Evolutionary conservation across 2,113 vertebrate genomes (phyloP).

Genomic region (Pedionomus torquatus): DNA sequence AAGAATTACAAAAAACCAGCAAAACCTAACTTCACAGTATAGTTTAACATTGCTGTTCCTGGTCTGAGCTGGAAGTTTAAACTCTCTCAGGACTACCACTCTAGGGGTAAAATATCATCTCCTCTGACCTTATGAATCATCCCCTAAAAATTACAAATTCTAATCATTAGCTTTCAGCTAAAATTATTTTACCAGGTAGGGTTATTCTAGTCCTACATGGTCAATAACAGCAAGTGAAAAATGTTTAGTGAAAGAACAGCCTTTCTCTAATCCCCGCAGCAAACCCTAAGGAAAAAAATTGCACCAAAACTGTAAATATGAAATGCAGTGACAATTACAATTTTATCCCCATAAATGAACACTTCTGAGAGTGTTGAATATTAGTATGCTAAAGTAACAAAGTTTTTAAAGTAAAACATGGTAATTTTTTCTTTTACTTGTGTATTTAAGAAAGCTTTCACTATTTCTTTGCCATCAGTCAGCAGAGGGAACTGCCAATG

Average conservation of each 20-base stretch:
- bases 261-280: not conserved
- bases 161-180: not conserved
- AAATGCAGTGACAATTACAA: not conserved
- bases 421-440: not conserved
- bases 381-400: not conserved
- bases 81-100: not conserved
- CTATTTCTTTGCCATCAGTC: not conserved
- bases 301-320: not conserved
- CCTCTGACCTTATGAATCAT: not conserved
- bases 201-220: not conserved
- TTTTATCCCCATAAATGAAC: not conserved
- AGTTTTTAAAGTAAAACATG: not conserved
- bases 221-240: not conserved
- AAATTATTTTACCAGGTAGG: not conserved
- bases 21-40: not conserved
- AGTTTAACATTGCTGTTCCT: not conserved
- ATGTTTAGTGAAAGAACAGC: not conserved
- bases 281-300: not conserved
- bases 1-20: not conserved
- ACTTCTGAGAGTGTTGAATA: not conserved
- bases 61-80: not conserved
- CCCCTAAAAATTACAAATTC: not conserved
- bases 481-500: not conserved
- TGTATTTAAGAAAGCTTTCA: not conserved
- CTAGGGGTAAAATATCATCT: not conserved